Evolutionary conservation across 2,113 vertebrate species (phyloP).

Genomic region (Caretta caretta): DNA sequence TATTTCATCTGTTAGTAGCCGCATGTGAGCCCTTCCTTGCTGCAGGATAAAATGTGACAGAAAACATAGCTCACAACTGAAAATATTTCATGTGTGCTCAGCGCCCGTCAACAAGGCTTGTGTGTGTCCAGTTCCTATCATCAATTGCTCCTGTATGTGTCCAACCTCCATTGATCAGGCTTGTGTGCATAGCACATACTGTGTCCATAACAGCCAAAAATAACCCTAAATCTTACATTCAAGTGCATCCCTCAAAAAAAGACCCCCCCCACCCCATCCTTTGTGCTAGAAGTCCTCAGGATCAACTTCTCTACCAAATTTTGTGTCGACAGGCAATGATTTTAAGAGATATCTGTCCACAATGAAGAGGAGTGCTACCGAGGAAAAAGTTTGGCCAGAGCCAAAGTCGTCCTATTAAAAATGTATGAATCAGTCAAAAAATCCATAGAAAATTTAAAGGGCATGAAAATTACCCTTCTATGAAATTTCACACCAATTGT

Average conservation of each 20-base stretch:
- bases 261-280: rapidly evolving
- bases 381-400: neutral
- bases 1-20: neutral
- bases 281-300: neutral
- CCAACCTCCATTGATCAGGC: neutral
- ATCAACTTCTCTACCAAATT: neutral
- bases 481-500: neutral
- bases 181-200: neutral
- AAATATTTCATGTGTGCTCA: neutral
- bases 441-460: neutral
- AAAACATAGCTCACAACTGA: rapidly evolving
- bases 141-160: neutral
- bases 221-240: neutral
- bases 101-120: neutral
- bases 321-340: neutral
- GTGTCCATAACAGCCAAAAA: neutral
- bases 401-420: neutral
- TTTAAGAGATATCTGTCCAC: neutral
- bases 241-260: too few species aligned
- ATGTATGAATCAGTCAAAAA: neutral
- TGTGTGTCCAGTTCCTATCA: neutral
- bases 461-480: neutral
- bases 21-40: neutral
- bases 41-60: neutral
- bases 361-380: neutral